Conservation (phyloP, 2,888 invertebrate genomes). For the Macrophya alboannulata region DNA sequence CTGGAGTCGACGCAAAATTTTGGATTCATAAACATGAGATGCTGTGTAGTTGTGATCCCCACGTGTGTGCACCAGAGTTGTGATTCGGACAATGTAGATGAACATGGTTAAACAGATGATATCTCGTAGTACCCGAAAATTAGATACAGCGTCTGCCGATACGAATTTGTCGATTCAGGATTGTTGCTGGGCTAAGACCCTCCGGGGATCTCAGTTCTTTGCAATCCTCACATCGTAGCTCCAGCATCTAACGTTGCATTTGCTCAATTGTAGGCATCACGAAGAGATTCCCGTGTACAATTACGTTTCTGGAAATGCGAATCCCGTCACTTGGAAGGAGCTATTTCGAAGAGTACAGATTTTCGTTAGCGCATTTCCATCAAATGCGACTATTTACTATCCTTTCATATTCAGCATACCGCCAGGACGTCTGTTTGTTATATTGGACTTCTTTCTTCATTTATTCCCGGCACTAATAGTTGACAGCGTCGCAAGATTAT, state of each 20-base stretch:
- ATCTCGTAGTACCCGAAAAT: neutral
- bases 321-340: constrained; percentile 23
- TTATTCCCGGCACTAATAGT: constrained; percentile 89
- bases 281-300: constrained; percentile 61
- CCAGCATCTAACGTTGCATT: neutral
- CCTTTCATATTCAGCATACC: neutral
- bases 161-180: no score
- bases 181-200: no score
- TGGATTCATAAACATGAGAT: constrained; percentile 58
- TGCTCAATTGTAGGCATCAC: constrained; percentile 46
- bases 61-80: neutral
- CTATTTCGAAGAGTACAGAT: constrained; percentile 72
- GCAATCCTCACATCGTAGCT: neutral
- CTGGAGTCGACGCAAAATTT: neutral
- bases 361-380: constrained; percentile 66
- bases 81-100: neutral
- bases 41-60: neutral
- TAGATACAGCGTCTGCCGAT: no score
- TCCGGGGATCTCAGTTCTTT: neutral
- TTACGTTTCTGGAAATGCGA: constrained; percentile 43
- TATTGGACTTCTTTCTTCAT: constrained; percentile 87
- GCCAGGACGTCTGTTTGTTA: constrained; percentile 81
- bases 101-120: neutral
- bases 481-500: constrained; percentile 84
- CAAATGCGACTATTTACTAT: constrained; percentile 81